Base-by-base conservation (phyloP, 2,113 vertebrate species). In the Grammomys surdaster region DNA sequence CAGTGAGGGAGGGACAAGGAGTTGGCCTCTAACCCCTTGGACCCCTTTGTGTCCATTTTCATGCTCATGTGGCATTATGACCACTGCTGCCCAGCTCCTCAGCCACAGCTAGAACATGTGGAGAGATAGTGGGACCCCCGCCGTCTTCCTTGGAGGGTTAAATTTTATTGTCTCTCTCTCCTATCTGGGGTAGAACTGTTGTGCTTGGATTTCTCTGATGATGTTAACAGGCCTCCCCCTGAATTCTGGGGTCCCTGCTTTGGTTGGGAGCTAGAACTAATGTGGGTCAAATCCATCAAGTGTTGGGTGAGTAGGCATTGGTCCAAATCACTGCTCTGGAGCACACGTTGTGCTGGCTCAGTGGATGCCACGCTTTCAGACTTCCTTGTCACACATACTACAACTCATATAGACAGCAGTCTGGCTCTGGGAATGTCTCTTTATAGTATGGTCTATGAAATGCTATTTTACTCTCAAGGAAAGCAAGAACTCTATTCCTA, bases 391-490 rank as follows among this genome's bases (percentile, higher is more conserved):
- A 19, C 16, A 22, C 16, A 0, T 8, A 24, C 28, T 20, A 22
- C 22, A 19, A 20, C 19, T 54, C 12, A 10, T 1, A 7, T 11
- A 14, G 13, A n/a, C 1, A 19, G 22, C 33, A 24, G 1, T 43
- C 46, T 17, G 51, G n/a, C 24, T 60, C 33, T 33, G 78, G 31
- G 48, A 67, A 31, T 12, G 3, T 0, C 40, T 60, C 3, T 54
- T 58, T 16, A 26, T 26, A 36, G 28, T 14, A 31, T 24, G 12
- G 33, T 58, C 51, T 73, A 40, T 84, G 65, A 91, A 84, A 33
- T n/a, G 19, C 19, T 56, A 4, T 69, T 33, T 72, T 0, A 11
- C 17, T 31, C 78, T 19, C 48, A 43, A 31, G 33, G 26, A 46
- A 33, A 73, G 28, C 13, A 36, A 31, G 51, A 9, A 4, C 9